Percentiles rank a stretch among this genome's conserved stretches.
Evolutionary conservation across 2,797 vertebrate species (phyloP).

Genomic region (Protonibea diacanthus): DNA sequence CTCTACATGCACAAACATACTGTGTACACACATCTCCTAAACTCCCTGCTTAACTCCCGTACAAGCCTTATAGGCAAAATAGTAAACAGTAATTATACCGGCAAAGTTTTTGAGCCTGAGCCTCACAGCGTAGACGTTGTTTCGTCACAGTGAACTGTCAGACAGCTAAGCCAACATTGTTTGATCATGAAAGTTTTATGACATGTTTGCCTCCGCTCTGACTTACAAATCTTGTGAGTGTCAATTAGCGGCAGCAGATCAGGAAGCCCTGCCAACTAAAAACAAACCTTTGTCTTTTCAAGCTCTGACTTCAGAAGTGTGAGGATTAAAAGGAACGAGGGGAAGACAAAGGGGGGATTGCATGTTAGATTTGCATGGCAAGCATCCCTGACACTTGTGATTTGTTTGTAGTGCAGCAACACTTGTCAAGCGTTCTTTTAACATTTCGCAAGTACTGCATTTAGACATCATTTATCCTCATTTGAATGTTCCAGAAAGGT

Average conservation of each 20-base stretch:
- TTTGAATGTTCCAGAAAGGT: conserved; percentile 25
- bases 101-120: conserved; percentile 58
- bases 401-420: conserved; percentile 64
- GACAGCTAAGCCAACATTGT: conserved; percentile 47
- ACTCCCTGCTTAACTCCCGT: conserved; percentile 17
- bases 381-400: conserved; percentile 67
- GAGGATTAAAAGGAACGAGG: conserved; percentile 67
- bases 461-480: conserved; percentile 41
- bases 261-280: conserved; percentile 68
- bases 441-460: conserved; percentile 33
- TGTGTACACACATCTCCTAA: conserved; percentile 12
- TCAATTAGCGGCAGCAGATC: conserved; percentile 78
- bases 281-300: conserved; percentile 75
- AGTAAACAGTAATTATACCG: conserved; percentile 43
- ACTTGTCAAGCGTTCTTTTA: conserved; percentile 30
- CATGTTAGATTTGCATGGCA: conserved; percentile 65
- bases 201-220: conserved; percentile 66
- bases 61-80: conserved; percentile 29
- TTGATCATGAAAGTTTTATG: conserved; percentile 80
- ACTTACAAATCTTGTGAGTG: conserved; percentile 71
- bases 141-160: conserved; percentile 64
- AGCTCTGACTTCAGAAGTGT: conserved; percentile 61
- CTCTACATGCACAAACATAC: conserved; percentile 17
- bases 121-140: not conserved
- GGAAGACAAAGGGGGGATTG: conserved; percentile 60